These are phyloP conservation scores for Sciaenops ocellatus DNA, from an alignment of 2,797 vertebrate species.

Conservation along the genomic window DNA sequence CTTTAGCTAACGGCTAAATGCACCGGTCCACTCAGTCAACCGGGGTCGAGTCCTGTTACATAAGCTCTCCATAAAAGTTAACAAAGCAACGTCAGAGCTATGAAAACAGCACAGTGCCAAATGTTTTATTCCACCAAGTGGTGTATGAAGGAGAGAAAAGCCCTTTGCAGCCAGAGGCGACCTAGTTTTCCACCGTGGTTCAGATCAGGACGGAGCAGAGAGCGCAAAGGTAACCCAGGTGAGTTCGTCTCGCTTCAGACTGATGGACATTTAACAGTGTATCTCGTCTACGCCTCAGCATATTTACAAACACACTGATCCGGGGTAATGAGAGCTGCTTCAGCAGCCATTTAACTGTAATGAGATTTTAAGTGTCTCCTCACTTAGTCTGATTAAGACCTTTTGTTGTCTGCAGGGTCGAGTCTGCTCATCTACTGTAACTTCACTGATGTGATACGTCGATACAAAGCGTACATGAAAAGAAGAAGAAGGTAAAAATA, in stretches of 20 bases:
- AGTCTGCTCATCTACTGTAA: neutral
- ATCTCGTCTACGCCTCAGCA: constrained; percentile 28
- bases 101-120: constrained; percentile 6
- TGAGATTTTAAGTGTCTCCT: constrained; percentile 49
- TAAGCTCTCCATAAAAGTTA: constrained; percentile 35
- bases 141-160: neutral
- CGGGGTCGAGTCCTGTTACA: constrained; percentile 19
- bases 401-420: neutral
- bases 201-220: constrained; percentile 10
- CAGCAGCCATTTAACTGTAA: constrained; percentile 47
- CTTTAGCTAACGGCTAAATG: constrained; percentile 39
- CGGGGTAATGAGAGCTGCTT: constrained; percentile 51
- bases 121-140: constrained; percentile 18
- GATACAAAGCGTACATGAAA: too few relatives aligned
- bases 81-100: constrained; percentile 24
- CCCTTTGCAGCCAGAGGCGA: neutral
- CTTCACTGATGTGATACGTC: neutral
- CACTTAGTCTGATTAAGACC: constrained; percentile 45
- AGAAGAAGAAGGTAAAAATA: too few relatives aligned
- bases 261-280: constrained; percentile 10
- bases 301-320: constrained; percentile 35
- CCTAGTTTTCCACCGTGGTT: constrained; percentile 19
- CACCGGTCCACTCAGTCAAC: constrained; percentile 11
- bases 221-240: constrained; percentile 7
- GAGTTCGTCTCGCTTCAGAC: neutral